Evolutionary conservation across 2,888 invertebrate species (phyloP).

Genomic region (Unio delphinus): DNA sequence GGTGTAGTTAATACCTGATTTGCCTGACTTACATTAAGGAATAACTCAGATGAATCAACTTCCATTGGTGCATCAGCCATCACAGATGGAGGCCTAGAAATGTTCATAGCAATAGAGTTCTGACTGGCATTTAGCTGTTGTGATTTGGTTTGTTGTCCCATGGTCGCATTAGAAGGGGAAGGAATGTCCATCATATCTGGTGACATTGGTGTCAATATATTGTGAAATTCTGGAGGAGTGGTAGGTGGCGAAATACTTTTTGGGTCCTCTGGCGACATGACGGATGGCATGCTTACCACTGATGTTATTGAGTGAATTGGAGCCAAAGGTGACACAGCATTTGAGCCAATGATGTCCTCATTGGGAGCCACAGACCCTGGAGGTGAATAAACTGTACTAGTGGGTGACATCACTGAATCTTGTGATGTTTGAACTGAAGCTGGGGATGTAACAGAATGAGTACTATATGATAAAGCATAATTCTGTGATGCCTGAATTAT

Average conservation of each 20-base stretch:
- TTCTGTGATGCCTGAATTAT: constrained; percentile 38
- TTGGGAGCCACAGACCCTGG: constrained; percentile 27
- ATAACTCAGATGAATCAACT: constrained; percentile 3
- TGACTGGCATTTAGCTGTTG: constrained; percentile 14
- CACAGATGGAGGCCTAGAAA: constrained; percentile 67
- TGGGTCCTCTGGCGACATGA: constrained; percentile 29
- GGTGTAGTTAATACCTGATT: constrained; percentile 7
- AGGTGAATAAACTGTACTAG: constrained; percentile 25
- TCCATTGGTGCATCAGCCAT: constrained; percentile 42
- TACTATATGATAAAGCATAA: constrained; percentile 10
- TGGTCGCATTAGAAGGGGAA: constrained; percentile 40
- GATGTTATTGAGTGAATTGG: constrained; percentile 46
- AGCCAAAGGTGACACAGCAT: constrained; percentile 35
- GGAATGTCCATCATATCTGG: constrained; percentile 62
- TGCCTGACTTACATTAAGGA: constrained; percentile 12
- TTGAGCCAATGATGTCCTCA: constrained; percentile 31
- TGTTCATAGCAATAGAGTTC: constrained; percentile 44
- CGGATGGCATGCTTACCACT: constrained; percentile 39
- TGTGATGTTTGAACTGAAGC: constrained; percentile 6
- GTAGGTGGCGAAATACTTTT: constrained; percentile 50
- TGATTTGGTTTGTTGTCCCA: constrained; percentile 10
- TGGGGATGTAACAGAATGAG: constrained; percentile 23
- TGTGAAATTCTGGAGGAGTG: constrained; percentile 53
- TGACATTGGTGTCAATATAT: constrained; percentile 53
- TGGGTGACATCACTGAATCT: constrained; percentile 19